These are phyloP conservation scores for Gobio occitaniae DNA, from an alignment of 2,797 vertebrate genomes.

Conservation along the genomic window DNA sequence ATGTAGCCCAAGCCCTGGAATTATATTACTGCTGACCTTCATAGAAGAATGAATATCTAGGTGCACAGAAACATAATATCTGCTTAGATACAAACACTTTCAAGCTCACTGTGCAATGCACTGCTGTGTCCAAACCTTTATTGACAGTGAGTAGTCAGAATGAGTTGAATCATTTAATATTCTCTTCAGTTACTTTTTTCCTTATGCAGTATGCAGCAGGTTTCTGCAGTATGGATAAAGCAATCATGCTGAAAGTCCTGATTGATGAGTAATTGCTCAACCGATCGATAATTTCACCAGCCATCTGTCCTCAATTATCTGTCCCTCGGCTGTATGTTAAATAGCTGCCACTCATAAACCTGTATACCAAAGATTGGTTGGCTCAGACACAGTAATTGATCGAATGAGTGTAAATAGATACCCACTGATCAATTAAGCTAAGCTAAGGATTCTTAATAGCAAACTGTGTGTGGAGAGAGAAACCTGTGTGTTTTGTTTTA, in stretches of 20 bases:
- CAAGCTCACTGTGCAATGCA: neutral
- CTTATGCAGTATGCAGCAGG: neutral
- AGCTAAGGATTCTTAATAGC: neutral
- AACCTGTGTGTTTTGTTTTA: too few relatives aligned
- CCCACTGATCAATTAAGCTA: neutral
- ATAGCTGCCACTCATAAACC: neutral
- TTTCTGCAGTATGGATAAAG: constrained; percentile 17
- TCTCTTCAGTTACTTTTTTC: neutral
- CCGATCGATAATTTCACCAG: neutral
- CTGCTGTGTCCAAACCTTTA: neutral
- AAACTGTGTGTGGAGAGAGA: too few relatives aligned
- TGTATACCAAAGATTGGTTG: neutral
- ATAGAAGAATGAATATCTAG: constrained; percentile 15
- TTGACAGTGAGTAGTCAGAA: neutral
- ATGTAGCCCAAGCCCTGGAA: neutral
- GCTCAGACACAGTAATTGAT: neutral
- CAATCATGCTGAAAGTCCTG: neutral
- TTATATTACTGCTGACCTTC: constrained; percentile 20
- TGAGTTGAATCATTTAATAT: constrained; percentile 6
- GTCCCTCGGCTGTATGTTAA: neutral
- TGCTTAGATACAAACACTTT: neutral
- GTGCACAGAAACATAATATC: constrained; percentile 7
- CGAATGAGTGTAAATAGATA: neutral
- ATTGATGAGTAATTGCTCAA: constrained; percentile 3
- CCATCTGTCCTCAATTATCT: neutral